Conservation (phyloP, 2,888 invertebrate species). For the Saturnia japonica region DNA sequence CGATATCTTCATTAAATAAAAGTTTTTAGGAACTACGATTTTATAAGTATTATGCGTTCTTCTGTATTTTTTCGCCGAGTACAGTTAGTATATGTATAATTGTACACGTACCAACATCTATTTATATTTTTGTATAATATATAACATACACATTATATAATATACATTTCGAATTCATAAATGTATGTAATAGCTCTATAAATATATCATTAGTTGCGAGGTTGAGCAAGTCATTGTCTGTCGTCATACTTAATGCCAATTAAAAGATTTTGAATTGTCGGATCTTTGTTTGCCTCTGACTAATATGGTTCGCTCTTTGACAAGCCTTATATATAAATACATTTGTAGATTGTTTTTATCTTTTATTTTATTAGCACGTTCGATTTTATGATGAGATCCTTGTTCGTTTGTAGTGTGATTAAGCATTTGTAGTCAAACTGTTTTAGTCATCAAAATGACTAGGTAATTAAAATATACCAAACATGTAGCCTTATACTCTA, state of each 20-base stretch:
- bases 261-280: slow-evolving; percentile 79
- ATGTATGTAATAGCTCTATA: slow-evolving; percentile 50
- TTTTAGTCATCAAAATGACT: slow-evolving; percentile 2
- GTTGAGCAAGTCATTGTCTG: slow-evolving; percentile 79
- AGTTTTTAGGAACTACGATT: too few relatives aligned
- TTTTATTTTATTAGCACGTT: slow-evolving; percentile 13
- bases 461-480: slow-evolving; percentile 4
- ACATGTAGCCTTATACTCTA: too few relatives aligned
- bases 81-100: too few relatives aligned
- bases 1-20: too few relatives aligned
- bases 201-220: slow-evolving; percentile 58
- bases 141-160: too few relatives aligned
- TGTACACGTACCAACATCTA: too few relatives aligned
- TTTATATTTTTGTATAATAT: too few relatives aligned
- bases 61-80: too few relatives aligned
- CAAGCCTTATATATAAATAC: slow-evolving; percentile 42
- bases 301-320: slow-evolving; percentile 64
- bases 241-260: slow-evolving; percentile 81
- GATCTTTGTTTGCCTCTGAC: slow-evolving; percentile 77
- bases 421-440: not conserved
- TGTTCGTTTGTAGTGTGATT: slow-evolving; percentile 16
- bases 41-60: too few relatives aligned
- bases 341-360: slow-evolving; percentile 35
- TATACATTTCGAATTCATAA: not conserved
- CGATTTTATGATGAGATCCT: not conserved